Conservation (phyloP, 2,797 vertebrate genomes). For the Acanthornis magna region DNA sequence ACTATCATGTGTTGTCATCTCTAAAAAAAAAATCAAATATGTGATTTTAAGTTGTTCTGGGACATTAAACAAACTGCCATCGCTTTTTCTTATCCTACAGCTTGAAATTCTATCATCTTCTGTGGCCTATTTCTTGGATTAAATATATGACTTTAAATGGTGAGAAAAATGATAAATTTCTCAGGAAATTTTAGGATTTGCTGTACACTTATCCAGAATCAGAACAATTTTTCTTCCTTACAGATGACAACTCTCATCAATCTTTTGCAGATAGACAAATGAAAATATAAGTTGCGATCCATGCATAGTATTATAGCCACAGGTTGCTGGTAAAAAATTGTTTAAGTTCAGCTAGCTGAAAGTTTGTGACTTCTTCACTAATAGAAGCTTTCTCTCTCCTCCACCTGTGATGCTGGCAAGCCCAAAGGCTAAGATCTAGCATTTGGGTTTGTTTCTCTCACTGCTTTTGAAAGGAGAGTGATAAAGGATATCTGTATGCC, state of each 20-base stretch:
- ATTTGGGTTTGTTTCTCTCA: not conserved
- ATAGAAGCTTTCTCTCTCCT: not conserved
- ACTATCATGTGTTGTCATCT: not conserved
- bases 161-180: constrained; percentile 35
- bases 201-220: constrained; percentile 52
- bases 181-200: constrained; percentile 44
- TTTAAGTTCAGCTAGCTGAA: constrained; percentile 54
- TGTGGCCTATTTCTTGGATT: not conserved
- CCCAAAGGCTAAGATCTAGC: not conserved
- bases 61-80: not conserved
- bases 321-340: constrained; percentile 12
- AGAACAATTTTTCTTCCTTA: constrained; percentile 68
- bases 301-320: constrained; percentile 40
- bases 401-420: not conserved
- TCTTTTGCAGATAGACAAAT: constrained; percentile 67
- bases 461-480: not conserved
- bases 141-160: constrained; percentile 40
- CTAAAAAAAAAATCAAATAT: not conserved
- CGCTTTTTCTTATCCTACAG: not conserved
- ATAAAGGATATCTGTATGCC: not conserved
- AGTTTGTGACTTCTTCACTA: constrained; percentile 4
- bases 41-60: not conserved
- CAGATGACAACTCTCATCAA: constrained; percentile 48
- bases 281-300: constrained; percentile 59
- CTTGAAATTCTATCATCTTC: not conserved